Evolutionary conservation across 2,888 invertebrate genomes (phyloP), one percentile per base, ranked within the genome.

Genomic region (Leucoma salicis): DNA sequence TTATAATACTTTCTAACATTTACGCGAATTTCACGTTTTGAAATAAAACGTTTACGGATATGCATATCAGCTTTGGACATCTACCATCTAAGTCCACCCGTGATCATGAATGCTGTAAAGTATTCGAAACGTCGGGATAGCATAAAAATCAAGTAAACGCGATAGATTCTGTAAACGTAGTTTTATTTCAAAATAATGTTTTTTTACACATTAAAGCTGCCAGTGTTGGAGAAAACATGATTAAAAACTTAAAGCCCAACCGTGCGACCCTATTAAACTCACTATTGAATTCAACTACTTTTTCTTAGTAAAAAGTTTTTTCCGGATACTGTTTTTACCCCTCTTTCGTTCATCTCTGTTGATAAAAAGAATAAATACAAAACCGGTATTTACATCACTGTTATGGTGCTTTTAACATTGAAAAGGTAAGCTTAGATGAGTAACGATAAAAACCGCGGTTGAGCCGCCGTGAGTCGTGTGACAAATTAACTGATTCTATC

Each of bases 341-440:
- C 35, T 38, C 16, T 42, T 42, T 34, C 13, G 3, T 31, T 8
- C 31, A 35, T 31, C 7, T 6, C 11, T 32, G 24, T 28, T 45
- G 14, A 33, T 14, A 34, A 28, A 48, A 38, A 18, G 4, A 42
- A 33, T 18, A 42, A 44, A 42, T 32, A 25, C 10, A 36, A 7
- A 38, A 29, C 42, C 14, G 32, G 36, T 36, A 15, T 39, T 41
- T 27, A 25, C 25, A 1, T 25, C 6, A 14, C 15, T 31, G 14
- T 28, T 40, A 14, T 33, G 28, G 34, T 29, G 28, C 27, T 35
- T n/a, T 25, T 14, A 40, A 11, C 35, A 25, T 35, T 35, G 16
- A 39, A 28, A 27, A 29, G 14, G 13, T 29, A 29, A 29, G 8
- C 11, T 29, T 29, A 12, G 29, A 29, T 27, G n/a, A 4, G 4